These are phyloP conservation scores for Oscheius myriophilus DNA, from an alignment of 2,888 invertebrate genomes.

Conservation along the genomic window DNA sequence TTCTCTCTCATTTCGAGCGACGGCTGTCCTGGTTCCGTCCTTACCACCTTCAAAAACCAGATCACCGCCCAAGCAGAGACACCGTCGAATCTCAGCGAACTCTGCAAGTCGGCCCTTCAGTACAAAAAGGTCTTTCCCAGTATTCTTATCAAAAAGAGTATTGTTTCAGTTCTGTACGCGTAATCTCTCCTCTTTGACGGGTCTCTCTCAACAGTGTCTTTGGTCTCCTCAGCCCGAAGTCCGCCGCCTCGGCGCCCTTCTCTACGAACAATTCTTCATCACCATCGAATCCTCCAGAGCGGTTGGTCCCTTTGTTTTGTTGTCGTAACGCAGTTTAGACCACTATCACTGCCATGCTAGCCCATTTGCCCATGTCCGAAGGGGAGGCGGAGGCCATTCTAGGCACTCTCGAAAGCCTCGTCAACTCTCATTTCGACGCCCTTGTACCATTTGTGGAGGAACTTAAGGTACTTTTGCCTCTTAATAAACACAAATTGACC, in stretches of 20 bases:
- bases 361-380: slow-evolving; percentile 16
- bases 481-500: neutral
- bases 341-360: slow-evolving; percentile 12
- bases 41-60: slow-evolving; percentile 23
- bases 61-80: neutral
- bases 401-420: slow-evolving; percentile 10
- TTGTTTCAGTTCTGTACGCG: slow-evolving; percentile 13
- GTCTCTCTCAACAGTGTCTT: slow-evolving; percentile 15
- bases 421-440: slow-evolving; percentile 5
- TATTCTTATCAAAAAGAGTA: too few relatives aligned
- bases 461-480: slow-evolving; percentile 2
- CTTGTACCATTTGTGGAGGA: slow-evolving; percentile 6
- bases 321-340: neutral
- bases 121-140: slow-evolving; percentile 29
- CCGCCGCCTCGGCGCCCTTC: slow-evolving; percentile 10
- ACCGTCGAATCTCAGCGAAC: neutral
- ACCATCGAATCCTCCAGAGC: neutral
- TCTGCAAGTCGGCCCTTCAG: slow-evolving; percentile 16
- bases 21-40: slow-evolving; percentile 9
- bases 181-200: slow-evolving; percentile 2
- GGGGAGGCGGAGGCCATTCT: slow-evolving; percentile 19
- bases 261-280: slow-evolving; percentile 18
- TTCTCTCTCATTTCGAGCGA: slow-evolving; percentile 19
- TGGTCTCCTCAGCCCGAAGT: neutral
- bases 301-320: slow-evolving; percentile 1